Base-by-base conservation (phyloP, 2,888 invertebrate species). In the Icerya purchasi region DNA sequence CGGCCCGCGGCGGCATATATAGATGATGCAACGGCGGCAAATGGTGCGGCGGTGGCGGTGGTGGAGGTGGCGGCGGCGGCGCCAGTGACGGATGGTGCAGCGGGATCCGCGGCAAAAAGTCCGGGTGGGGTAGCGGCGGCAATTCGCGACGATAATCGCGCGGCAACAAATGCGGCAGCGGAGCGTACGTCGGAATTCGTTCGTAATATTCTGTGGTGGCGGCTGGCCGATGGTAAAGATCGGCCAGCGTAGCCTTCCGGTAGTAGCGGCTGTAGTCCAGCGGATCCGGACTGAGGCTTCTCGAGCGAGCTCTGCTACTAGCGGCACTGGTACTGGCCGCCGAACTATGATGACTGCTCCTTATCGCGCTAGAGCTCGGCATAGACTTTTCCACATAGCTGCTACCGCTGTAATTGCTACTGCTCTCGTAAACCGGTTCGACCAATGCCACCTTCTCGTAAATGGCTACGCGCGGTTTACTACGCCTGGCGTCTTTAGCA, bases 391-490 rank as follows among this genome's bases (percentile, higher is more conserved):
- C 36, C 14, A 14, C 36, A 14, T 14, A 8, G 36, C 36, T 36
- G 14, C 14, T 8, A 14, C 36, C 14, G 36, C 36, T 36, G 14
- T 36, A 36, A 14, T 36, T 36, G 36, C 36, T 36, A 36, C 36
- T 36, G 50, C 83, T 80, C 69, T 92, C 91, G 73, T 89, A 91
- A 2, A 94, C 91, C 10, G 93, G 86, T 68, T 94, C 93, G 2
- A 96, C 88, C 65, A 92, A 76, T 14, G 92, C 88, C 36, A 90
- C 84, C 73, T 92, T 90, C 68, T 96, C 94, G 73, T 92, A 94
- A 64, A 96, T 78, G 66, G 92, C 84, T 58, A 93, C 82, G 58
- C 92, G 79, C 0, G 89, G 86, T 70, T 93, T 92, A 24, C 85
- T 86, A 70, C 92, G 91, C 72, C 92, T 90, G 0, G 94, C 96